Percentiles rank a stretch among this genome's conserved stretches.
Conservation (phyloP, 2,113 vertebrate species). For the Chiloscyllium plagiosum region DNA sequence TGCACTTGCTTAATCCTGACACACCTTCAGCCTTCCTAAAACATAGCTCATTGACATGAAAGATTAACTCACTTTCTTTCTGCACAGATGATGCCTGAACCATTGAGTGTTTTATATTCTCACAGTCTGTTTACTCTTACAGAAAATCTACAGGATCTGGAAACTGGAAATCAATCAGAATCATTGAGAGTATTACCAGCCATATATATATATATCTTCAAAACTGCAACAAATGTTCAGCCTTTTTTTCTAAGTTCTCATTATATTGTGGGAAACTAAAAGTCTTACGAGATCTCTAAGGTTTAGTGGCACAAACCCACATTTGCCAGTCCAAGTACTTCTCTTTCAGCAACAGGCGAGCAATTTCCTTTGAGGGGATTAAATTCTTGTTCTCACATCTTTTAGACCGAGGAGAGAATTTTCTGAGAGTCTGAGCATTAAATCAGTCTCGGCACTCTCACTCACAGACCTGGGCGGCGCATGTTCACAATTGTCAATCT, state of each 20-base stretch:
- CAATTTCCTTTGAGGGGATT: background rate
- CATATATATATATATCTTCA: slow-evolving; percentile 2
- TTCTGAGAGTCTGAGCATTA: background rate
- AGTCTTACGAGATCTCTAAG: background rate
- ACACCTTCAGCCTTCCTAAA: background rate
- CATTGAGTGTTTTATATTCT: background rate
- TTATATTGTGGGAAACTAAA: background rate
- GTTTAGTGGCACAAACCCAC: background rate
- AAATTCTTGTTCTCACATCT: background rate
- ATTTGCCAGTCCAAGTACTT: background rate
- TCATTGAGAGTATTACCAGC: background rate
- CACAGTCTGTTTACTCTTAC: background rate
- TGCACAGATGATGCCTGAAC: background rate
- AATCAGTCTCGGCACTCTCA: background rate
- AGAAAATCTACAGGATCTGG: background rate
- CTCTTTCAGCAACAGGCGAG: background rate
- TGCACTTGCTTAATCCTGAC: background rate
- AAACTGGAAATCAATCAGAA: background rate
- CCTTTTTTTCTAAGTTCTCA: background rate
- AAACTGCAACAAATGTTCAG: background rate
- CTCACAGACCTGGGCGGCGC: background rate
- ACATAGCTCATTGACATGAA: background rate
- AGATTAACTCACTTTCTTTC: background rate
- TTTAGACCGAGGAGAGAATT: background rate
- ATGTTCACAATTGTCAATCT: background rate